Evolutionary conservation across 2,888 invertebrate genomes (phyloP).

Genomic region (Tethea ocularis): DNA sequence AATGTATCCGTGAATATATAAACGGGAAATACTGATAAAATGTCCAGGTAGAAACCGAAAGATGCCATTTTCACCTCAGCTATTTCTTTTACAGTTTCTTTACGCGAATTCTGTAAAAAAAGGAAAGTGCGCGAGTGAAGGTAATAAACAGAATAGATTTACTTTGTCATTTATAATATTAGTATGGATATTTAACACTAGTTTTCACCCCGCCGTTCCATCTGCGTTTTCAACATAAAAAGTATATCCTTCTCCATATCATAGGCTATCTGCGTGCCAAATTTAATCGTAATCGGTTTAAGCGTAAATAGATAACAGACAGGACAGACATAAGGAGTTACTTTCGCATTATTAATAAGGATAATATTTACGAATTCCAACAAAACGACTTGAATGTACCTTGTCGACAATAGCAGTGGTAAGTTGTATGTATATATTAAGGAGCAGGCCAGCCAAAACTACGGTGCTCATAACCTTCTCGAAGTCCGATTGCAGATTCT

Average conservation of each 20-base stretch:
- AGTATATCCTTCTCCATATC: too few species aligned
- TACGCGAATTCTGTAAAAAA: slow-evolving; percentile 56
- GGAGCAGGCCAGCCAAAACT: slow-evolving; percentile 60
- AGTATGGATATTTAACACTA: too few species aligned
- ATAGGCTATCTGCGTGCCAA: too few species aligned
- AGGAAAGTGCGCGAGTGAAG: slow-evolving; percentile 1
- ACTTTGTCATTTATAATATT: too few species aligned
- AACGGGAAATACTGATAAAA: slow-evolving; percentile 73
- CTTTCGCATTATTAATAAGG: too few species aligned
- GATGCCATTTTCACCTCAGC: slow-evolving; percentile 72
- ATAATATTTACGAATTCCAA: too few species aligned
- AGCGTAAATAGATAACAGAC: too few species aligned
- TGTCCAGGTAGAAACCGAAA: slow-evolving; percentile 71
- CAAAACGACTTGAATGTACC: slow-evolving; percentile 36
- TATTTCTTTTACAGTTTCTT: slow-evolving; percentile 70
- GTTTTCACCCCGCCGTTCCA: too few species aligned
- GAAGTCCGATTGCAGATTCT: slow-evolving; percentile 48
- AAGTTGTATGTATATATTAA: slow-evolving; percentile 76
- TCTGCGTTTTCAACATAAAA: too few species aligned
- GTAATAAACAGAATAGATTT: too few species aligned
- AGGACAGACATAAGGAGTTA: too few species aligned
- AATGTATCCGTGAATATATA: slow-evolving; percentile 67
- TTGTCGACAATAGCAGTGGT: slow-evolving; percentile 76
- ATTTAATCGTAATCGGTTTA: too few species aligned
- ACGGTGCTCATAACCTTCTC: slow-evolving; percentile 60